These are phyloP conservation scores for Tringa solitaria DNA, from an alignment of 2,113 vertebrate genomes.

Conservation along the genomic window DNA sequence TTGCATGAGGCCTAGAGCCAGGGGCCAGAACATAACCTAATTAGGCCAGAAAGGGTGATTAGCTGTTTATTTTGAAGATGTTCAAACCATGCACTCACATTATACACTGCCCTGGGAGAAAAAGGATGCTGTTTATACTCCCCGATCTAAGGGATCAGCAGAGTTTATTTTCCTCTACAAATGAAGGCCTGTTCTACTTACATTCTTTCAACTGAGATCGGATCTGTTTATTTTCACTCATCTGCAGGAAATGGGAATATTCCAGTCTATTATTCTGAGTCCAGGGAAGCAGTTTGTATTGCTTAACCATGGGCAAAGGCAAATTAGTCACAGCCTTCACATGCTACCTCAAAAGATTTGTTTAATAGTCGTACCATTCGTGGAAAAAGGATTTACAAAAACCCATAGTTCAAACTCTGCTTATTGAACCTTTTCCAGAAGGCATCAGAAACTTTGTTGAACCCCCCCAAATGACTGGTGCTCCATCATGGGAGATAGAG, in stretches of 20 bases:
- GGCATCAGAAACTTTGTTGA: background rate
- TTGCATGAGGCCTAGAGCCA: background rate
- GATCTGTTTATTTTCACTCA: constrained; percentile 65
- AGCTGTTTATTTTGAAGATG: constrained; percentile 58
- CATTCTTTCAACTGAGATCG: constrained; percentile 5
- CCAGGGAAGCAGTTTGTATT: constrained; percentile 11
- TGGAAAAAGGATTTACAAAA: background rate
- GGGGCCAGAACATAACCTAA: constrained; percentile 42
- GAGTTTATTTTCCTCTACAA: constrained; percentile 58
- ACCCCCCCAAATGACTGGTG: too few species aligned
- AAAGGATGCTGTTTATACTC: constrained; percentile 34
- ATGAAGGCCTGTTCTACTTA: constrained; percentile 30
- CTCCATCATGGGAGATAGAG: background rate
- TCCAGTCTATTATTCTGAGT: background rate
- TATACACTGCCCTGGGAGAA: constrained; percentile 24
- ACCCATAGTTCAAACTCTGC: background rate
- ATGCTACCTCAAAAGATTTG: background rate
- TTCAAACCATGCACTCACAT: constrained; percentile 30
- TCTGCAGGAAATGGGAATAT: constrained; percentile 54
- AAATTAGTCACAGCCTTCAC: constrained; percentile 29
- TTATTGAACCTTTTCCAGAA: background rate
- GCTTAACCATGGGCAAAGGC: constrained; percentile 16
- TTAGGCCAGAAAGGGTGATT: constrained; percentile 54
- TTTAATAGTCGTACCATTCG: background rate
- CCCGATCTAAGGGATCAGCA: constrained; percentile 11